Evolutionary conservation across 2,797 vertebrate genomes (phyloP).

Genomic region (Neosalanx taihuensis): DNA sequence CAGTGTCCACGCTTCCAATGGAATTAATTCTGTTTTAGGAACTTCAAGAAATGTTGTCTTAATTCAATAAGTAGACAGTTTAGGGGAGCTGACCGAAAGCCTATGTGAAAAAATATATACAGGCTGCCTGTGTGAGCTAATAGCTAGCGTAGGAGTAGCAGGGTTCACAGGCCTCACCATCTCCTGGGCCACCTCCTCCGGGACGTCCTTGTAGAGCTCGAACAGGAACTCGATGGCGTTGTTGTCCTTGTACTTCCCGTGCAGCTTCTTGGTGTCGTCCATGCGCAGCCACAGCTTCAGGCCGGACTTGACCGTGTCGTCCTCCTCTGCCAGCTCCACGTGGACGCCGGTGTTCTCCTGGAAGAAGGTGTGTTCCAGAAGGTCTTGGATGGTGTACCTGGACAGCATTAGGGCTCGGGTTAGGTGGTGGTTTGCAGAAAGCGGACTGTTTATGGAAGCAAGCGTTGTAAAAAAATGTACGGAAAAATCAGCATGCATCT

Average conservation of each 20-base stretch:
- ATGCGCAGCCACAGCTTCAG: constrained; percentile 97
- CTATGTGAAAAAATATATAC: no score
- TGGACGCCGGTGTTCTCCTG: constrained; percentile 94
- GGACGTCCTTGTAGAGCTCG: constrained; percentile 92
- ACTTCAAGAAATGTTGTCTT: no score
- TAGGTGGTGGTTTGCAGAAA: neutral
- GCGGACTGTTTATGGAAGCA: no score
- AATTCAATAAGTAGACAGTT: no score
- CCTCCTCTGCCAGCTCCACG: constrained; percentile 94
- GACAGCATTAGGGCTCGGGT: neutral
- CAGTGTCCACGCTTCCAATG: constrained; percentile 13
- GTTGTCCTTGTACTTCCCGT: constrained; percentile 96
- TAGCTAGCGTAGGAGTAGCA: no score
- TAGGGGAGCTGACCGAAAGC: no score
- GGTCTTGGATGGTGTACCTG: constrained; percentile 96
- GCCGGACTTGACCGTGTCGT: constrained; percentile 86
- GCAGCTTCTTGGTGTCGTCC: constrained; percentile 91
- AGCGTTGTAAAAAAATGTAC: no score
- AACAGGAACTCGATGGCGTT: constrained; percentile 98
- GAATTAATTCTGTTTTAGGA: constrained; percentile 13
- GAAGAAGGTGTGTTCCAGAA: constrained; percentile 94
- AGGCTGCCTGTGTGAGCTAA: no score
- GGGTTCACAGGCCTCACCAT: constrained; percentile 74
- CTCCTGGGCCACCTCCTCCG: constrained; percentile 96
- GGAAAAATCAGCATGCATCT: no score